phyloP scores from a whole-genome alignment of 2,113 vertebrate genomes.

The Hippocampus barbouri region DNA sequence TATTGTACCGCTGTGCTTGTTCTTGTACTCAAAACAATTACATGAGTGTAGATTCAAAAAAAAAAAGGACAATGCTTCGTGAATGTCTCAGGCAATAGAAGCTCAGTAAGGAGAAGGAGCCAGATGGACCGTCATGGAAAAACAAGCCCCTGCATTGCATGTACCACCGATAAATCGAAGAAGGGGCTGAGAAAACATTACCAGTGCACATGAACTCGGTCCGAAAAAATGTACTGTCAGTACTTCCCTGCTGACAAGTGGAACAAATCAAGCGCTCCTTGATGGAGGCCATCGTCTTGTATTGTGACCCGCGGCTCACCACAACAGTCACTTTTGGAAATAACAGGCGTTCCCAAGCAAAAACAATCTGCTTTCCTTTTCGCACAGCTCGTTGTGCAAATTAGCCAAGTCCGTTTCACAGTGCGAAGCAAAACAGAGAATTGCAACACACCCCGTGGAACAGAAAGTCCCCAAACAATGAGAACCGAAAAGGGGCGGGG shows the following conservation, averaged over 20 bases:
- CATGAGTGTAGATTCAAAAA: too few species aligned
- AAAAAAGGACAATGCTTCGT: too few species aligned
- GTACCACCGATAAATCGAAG: too few species aligned
- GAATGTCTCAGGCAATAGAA: too few species aligned
- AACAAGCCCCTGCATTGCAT: too few species aligned
- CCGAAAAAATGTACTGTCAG: not conserved
- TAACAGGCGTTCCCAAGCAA: not conserved
- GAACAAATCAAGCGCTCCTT: not conserved
- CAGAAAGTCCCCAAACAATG: not conserved
- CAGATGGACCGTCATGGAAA: too few species aligned
- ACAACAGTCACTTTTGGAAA: not conserved
- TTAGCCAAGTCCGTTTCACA: not conserved
- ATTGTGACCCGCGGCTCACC: conserved; percentile 8
- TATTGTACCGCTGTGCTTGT: not conserved
- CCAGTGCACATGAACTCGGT: too few species aligned
- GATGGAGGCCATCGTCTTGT: not conserved
- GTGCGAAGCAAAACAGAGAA: not conserved
- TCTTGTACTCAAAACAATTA: too few species aligned
- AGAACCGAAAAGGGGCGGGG: not conserved
- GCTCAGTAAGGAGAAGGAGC: too few species aligned
- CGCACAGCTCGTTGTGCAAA: not conserved
- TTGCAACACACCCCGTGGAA: not conserved
- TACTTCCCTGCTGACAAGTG: not conserved
- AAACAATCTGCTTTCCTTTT: not conserved
- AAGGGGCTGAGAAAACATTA: too few species aligned